Evolutionary conservation across 2,888 invertebrate species (phyloP), one percentile per base, ranked within the genome.

Genomic region (Nomada goodeniana): DNA sequence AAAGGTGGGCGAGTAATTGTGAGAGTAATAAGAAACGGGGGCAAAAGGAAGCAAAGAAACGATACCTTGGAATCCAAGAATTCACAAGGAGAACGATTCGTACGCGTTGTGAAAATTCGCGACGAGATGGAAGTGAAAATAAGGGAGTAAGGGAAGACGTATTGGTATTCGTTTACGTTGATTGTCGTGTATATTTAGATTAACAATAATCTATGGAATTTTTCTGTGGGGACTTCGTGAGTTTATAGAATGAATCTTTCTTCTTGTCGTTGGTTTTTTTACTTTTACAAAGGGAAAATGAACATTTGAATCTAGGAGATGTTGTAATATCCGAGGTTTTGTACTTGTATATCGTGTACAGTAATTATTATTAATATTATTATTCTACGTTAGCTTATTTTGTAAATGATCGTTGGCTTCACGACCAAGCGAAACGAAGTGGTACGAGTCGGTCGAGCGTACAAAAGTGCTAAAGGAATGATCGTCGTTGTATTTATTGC

Each of bases 321-420:
- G 76, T 63, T 73, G 76, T 84, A 36, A 71, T 76, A 77, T 73
- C 73, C 71, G 52, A 80, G 59, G 71, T 82, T 85, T 89, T 89
- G 82, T 87, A 91, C 83, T 90, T 91, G 90, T 91, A 91, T 91
- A 89, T 90, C 91, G 87, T 91, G 91, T 91, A 91, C 90, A 91
- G 89, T 86, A 77, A 89, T 87, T 87, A 88, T 86, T 88, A 86
- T 88, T 69, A 89, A 86, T 87, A 88, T 86, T 88, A 86, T 88
- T 69, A 70, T 78, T 88, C 81, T 86, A 71, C 61, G 84, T 88
- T 88, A 84, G 76, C 57, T 75, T 76, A 67, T 78, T 84, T 79
- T 83, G 82, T 76, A 72, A 76, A 72, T 78, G 55, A 75, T 78
- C 57, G 61, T 83, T 76, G 71, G 71, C 74, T 79, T 80, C 79